Evolutionary conservation across 2,797 vertebrate genomes (phyloP).

Genomic region (Macropus fuliginosus): DNA sequence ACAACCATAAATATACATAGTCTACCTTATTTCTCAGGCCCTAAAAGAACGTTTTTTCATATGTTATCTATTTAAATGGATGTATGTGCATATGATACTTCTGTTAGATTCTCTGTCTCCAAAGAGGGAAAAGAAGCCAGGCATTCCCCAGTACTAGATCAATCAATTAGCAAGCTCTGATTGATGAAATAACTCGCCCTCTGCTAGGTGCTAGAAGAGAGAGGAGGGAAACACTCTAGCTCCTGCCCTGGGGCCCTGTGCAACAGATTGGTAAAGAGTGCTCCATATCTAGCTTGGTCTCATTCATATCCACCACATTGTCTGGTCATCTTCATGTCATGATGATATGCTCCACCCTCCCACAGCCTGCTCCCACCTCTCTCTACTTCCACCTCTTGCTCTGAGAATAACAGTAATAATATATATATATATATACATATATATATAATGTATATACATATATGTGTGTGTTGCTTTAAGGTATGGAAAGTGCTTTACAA

Average conservation of each 20-base stretch:
- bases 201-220: constrained; percentile 17
- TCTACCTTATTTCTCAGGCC: background rate
- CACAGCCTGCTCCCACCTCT: background rate
- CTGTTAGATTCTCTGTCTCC: background rate
- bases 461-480: background rate
- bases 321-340: background rate
- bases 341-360: background rate
- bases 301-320: background rate
- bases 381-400: background rate
- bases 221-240: background rate
- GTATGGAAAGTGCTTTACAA: background rate
- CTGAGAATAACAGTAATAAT: background rate
- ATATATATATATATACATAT: too few relatives aligned
- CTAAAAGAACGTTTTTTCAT: background rate
- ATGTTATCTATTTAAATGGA: background rate
- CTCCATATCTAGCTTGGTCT: background rate
- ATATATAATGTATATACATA: too few relatives aligned
- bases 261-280: background rate
- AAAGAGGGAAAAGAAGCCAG: background rate
- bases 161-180: background rate
- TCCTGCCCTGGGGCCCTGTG: background rate
- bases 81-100: background rate
- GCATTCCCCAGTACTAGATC: background rate
- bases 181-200: background rate
- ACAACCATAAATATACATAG: background rate